Evolutionary conservation across 2,888 invertebrate species (phyloP).

Genomic region (Ichneumon xanthorius): DNA sequence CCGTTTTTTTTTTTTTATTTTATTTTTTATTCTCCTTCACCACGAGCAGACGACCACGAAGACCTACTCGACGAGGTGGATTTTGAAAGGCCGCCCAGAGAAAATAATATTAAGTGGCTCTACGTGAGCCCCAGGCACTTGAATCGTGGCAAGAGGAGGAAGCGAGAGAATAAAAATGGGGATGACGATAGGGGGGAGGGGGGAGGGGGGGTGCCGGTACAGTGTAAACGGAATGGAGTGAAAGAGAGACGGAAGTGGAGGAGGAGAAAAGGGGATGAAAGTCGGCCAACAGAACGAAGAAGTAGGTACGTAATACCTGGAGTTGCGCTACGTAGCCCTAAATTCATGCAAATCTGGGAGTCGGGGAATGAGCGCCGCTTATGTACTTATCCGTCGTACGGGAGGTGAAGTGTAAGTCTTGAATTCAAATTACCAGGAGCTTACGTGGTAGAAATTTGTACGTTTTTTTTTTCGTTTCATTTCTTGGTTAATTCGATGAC

Average conservation of each 20-base stretch:
- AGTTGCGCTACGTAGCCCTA: conserved; percentile 62
- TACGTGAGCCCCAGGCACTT: conserved; percentile 62
- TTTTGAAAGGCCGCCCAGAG: conserved; percentile 63
- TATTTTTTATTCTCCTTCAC: conserved; percentile 47
- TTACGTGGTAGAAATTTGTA: conserved; percentile 24
- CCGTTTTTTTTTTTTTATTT: conserved; percentile 58
- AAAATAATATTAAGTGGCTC: conserved; percentile 73
- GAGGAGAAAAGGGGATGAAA: conserved; percentile 28
- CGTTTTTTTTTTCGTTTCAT: not conserved
- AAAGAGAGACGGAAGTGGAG: conserved; percentile 14
- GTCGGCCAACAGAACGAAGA: conserved; percentile 54
- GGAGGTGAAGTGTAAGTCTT: conserved; percentile 62
- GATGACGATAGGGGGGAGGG: conserved; percentile 24
- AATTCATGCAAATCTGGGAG: conserved; percentile 68
- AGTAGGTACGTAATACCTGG: conserved; percentile 50
- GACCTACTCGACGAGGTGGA: conserved; percentile 69
- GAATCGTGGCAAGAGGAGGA: conserved; percentile 31
- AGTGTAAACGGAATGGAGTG: conserved; percentile 36
- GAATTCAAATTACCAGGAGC: conserved; percentile 62
- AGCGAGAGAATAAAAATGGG: conserved; percentile 31
- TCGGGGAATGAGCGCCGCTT: conserved; percentile 62
- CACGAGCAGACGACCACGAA: conserved; percentile 48
- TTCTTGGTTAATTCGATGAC: not conserved
- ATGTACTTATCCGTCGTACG: conserved; percentile 64
- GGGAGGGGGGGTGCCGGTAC: not conserved